phyloP scores from a whole-genome alignment of 2,797 vertebrate species.

The Lutjanus campechanus region DNA sequence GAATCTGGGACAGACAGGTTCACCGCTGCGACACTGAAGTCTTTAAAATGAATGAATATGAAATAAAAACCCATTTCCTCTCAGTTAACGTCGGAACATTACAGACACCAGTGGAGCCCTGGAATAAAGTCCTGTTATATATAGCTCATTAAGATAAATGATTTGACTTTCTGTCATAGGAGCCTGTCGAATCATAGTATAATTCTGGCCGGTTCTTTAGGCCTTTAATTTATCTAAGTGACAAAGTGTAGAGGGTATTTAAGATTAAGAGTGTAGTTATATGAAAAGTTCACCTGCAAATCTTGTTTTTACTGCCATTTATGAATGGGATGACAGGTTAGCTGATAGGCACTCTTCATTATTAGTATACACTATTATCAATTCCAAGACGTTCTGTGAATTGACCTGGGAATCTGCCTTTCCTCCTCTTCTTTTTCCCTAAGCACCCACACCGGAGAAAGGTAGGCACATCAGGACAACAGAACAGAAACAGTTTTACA shows the following conservation, averaged over 20 bases:
- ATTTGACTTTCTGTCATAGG: constrained; percentile 72
- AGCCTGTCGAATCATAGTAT: constrained; percentile 65
- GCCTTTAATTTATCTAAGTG: constrained; percentile 69
- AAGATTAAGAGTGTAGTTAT: constrained; percentile 68
- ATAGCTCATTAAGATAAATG: constrained; percentile 72
- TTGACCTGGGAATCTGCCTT: constrained; percentile 80
- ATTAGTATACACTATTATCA: constrained; percentile 54
- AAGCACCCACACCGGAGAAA: constrained; percentile 79
- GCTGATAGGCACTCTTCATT: constrained; percentile 71
- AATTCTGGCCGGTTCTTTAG: constrained; percentile 72
- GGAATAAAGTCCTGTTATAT: constrained; percentile 62
- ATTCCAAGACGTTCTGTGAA: constrained; percentile 74
- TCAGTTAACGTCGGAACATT: constrained; percentile 44
- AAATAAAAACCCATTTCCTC: constrained; percentile 64
- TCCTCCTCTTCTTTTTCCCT: constrained; percentile 81
- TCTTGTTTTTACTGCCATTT: constrained; percentile 83
- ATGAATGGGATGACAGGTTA: constrained; percentile 77
- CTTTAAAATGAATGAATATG: constrained; percentile 54
- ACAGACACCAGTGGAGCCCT: constrained; percentile 53
- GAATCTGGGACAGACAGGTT: constrained; percentile 45
- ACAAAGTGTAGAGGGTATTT: constrained; percentile 67
- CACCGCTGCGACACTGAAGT: constrained; percentile 47
- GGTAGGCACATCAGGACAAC: constrained; percentile 83
- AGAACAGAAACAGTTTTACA: constrained; percentile 80
- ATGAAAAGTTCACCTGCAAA: constrained; percentile 78